These are phyloP conservation scores for Limnodromus scolopaceus DNA, from an alignment of 2,797 vertebrate species.

Conservation along the genomic window DNA sequence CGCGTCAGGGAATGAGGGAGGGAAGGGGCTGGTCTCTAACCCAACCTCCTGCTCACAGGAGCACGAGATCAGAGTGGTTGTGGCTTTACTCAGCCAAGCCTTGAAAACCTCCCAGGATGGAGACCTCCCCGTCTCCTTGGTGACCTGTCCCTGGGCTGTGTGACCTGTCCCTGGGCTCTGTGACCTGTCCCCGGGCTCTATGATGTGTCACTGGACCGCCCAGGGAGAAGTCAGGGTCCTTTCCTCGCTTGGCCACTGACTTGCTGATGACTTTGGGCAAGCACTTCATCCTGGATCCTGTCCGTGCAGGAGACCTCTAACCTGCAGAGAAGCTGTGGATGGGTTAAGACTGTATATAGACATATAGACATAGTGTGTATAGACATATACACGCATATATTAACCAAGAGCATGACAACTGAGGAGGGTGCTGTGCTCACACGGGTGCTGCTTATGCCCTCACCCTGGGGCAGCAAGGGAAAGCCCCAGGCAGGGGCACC, in stretches of 20 bases:
- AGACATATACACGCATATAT: not conserved
- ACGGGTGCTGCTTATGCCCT: not conserved
- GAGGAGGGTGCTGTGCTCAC: not conserved
- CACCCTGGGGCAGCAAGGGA: not conserved
- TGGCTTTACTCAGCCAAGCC: not conserved
- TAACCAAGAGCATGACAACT: not conserved
- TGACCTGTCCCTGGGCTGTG: not conserved
- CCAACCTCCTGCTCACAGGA: not conserved
- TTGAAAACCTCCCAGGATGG: not conserved
- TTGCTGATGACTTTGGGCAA: not conserved
- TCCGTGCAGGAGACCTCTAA: not conserved
- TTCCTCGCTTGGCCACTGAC: not conserved
- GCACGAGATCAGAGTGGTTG: not conserved
- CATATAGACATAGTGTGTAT: too few relatives aligned
- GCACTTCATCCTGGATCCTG: not conserved
- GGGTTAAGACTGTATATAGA: not conserved
- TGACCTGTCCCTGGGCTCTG: not conserved
- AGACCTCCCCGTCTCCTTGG: not conserved
- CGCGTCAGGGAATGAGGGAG: not conserved
- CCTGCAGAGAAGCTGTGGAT: not conserved
- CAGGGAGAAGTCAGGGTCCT: not conserved
- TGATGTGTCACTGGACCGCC: rapidly evolving
- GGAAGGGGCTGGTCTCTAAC: not conserved
- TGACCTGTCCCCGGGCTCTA: not conserved
- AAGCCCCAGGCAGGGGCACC: not conserved